A percentile compares a stretch with the other conserved stretches of the same genome.
Conservation (phyloP, 1,140 invertebrate species). For the Leptinotarsa texana region DNA sequence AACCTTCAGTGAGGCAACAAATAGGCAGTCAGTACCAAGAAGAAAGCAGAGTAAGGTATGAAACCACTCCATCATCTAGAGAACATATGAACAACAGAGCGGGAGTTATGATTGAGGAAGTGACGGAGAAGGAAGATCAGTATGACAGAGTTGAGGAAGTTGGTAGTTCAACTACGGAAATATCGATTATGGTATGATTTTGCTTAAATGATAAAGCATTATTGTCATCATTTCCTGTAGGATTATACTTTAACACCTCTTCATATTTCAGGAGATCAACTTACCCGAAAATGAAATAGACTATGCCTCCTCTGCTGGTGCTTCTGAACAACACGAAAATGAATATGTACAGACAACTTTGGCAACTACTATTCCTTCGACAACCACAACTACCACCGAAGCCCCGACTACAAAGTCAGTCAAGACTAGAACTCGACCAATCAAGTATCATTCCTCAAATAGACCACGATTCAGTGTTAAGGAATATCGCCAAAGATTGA, state of each 20-base stretch:
- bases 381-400: constrained; percentile 34
- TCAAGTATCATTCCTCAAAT: constrained; percentile 51
- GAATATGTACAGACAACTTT: constrained; percentile 32
- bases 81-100: background rate
- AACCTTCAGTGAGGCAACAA: background rate
- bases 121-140: background rate
- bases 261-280: constrained; percentile 26
- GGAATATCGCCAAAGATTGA: constrained; percentile 60
- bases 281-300: constrained; percentile 49
- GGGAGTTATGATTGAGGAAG: background rate
- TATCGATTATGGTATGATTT: constrained; percentile 10
- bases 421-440: constrained; percentile 50
- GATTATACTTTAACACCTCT: background rate
- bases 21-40: constrained; percentile 6
- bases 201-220: too few species aligned
- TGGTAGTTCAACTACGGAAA: background rate
- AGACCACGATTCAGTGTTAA: constrained; percentile 65
- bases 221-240: too few species aligned
- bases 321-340: background rate
- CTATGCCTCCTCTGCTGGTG: constrained; percentile 32
- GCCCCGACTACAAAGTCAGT: constrained; percentile 48
- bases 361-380: constrained; percentile 30
- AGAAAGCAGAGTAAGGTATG: background rate
- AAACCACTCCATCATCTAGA: background rate
- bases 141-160: background rate